Evolutionary conservation across 2,113 vertebrate genomes (phyloP), one percentile per base, ranked within the genome.

Genomic region (Oncorhynchus nerka): DNA sequence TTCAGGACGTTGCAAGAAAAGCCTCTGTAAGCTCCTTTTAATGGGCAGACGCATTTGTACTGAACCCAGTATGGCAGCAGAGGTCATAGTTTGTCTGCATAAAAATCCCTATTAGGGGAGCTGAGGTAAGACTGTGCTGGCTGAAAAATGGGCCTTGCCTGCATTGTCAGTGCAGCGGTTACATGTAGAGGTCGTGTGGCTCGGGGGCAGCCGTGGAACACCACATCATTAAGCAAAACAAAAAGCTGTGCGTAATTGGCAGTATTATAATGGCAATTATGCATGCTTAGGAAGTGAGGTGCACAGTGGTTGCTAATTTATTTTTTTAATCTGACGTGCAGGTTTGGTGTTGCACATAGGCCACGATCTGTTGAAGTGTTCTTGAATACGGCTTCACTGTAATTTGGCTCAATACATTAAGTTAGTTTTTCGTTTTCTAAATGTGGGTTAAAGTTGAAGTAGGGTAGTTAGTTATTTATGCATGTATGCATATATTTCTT

Each of bases 1-100:
- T 94, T 93, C 89, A 76, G 89, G 91, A 89, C 74, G 68, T 75
- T 82, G 85, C 78, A 89, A 87, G 83, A 93, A 93, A 94, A 91
- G 87, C 89, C 89, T 90, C 80, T 81, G 91, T 95, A 95, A 95
- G 94, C 94, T 93, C 62, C 90, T 97, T 96, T 93, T 95, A 91
- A 94, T 92, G 94, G 90, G 85, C 87, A 91, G 93, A 86, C 65
- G 67, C 89, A 90, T 95, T 94, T 88, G 75, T 94, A 84, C 90
- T 78, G 83, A 85, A 84, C 82, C 88, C 84, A 90, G 82, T 91
- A 84, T 93, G 86, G 83, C 90, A 82, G 84, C 75, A 34, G 88
- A 93, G 94, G 94, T 95, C 94, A 91, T 34, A 88, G 91, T 90
- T 94, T 84, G 89, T 89, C 73, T 82, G 88, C 88, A 86, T 83